These are phyloP conservation scores for Brenthis ino DNA, from an alignment of 2,888 invertebrate species.

Conservation along the genomic window DNA sequence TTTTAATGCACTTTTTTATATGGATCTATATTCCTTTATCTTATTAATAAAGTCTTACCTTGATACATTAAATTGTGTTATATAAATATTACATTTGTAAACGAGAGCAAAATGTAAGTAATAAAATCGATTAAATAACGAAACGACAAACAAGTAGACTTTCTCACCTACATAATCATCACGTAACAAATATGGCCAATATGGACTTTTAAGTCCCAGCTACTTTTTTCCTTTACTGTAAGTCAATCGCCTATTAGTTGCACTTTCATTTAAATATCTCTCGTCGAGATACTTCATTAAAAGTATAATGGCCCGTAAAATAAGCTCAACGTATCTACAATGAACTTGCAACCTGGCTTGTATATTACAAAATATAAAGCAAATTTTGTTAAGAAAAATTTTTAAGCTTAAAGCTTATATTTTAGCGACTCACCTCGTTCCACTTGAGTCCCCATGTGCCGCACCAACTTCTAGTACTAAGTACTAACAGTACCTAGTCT, in stretches of 20 bases:
- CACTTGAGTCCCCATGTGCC: too few species aligned
- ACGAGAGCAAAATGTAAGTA: slow-evolving; percentile 13
- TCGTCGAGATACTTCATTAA: slow-evolving; percentile 48
- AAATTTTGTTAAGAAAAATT: too few species aligned
- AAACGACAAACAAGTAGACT: slow-evolving; percentile 28
- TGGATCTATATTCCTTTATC: too few species aligned
- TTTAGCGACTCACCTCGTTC: too few species aligned
- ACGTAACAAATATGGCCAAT: slow-evolving; percentile 28
- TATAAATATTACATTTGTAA: slow-evolving; percentile 10
- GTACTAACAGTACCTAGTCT: too few species aligned
- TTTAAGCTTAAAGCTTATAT: background rate
- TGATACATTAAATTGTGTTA: too few species aligned
- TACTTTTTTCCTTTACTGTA: slow-evolving; percentile 24
- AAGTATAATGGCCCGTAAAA: slow-evolving; percentile 51
- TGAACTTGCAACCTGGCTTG: slow-evolving; percentile 21
- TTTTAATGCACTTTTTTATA: too few species aligned
- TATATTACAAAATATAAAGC: slow-evolving; percentile 1
- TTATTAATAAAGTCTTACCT: too few species aligned
- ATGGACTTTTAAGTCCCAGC: slow-evolving; percentile 25
- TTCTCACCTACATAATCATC: slow-evolving; percentile 27
- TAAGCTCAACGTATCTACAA: slow-evolving; percentile 25
- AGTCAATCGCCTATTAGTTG: slow-evolving; percentile 60
- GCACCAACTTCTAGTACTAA: too few species aligned
- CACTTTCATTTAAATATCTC: slow-evolving; percentile 75
- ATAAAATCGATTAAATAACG: slow-evolving; percentile 23